Conservation (phyloP, 2,797 vertebrate species). For the Gambusia yucatana region DNA sequence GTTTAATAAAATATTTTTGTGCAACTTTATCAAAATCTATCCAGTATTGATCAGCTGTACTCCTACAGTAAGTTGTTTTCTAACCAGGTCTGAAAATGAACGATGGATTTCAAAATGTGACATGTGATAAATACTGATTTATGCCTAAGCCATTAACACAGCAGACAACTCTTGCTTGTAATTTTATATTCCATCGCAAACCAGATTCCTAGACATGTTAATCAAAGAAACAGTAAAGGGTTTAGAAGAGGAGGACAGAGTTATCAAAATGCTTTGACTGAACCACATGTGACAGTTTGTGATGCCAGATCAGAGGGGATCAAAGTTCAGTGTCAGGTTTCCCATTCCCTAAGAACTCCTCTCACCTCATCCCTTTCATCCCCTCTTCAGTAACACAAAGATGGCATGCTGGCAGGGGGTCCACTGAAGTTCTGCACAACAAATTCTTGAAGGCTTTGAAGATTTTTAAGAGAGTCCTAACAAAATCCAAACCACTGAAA, state of each 20-base stretch:
- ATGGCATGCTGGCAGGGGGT: conserved; percentile 32
- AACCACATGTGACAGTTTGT: conserved; percentile 42
- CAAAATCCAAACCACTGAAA: conserved; percentile 22
- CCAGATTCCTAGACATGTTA: neutral
- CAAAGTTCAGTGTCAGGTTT: conserved; percentile 61
- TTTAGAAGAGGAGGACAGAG: neutral
- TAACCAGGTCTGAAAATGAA: neutral
- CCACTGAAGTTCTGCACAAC: conserved; percentile 37
- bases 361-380: conserved; percentile 37
- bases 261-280: conserved; percentile 24
- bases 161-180: neutral
- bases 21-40: conserved; percentile 21
- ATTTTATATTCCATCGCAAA: neutral
- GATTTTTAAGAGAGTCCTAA: conserved; percentile 16
- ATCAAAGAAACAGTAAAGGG: neutral
- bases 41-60: conserved; percentile 41
- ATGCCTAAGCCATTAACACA: neutral
- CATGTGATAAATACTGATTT: neutral
- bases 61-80: conserved; percentile 14
- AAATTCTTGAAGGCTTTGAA: conserved; percentile 29
- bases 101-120: neutral
- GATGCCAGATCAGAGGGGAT: conserved; percentile 49
- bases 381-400: conserved; percentile 53
- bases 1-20: conserved; percentile 4
- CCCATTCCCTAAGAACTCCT: conserved; percentile 42